These are phyloP conservation scores for Caradrina kadenii DNA, from an alignment of 2,888 invertebrate species.

Conservation along the genomic window DNA sequence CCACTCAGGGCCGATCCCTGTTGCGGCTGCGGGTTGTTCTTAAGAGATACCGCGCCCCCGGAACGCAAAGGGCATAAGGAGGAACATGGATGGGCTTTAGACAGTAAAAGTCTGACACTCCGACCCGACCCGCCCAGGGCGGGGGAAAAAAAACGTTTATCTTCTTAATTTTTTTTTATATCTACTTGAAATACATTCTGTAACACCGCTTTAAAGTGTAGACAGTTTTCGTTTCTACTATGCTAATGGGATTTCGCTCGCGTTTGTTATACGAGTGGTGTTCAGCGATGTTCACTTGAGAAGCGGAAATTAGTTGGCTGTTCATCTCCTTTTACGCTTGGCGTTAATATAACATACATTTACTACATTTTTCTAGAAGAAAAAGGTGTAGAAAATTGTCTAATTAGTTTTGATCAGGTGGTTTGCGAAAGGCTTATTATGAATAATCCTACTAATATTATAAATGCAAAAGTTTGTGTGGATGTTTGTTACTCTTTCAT, in stretches of 20 bases:
- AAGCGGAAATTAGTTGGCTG: slow-evolving; percentile 48
- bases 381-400: neutral
- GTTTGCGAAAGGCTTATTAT: no score
- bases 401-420: neutral
- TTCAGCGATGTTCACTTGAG: slow-evolving; percentile 35
- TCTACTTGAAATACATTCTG: slow-evolving; percentile 1
- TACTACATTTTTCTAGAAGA: slow-evolving; percentile 6
- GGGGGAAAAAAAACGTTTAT: no score
- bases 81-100: no score
- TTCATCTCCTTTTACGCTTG: slow-evolving; percentile 48
- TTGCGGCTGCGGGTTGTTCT: no score
- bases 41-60: no score
- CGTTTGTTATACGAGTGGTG: neutral
- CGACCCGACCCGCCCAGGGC: no score
- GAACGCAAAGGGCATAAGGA: no score
- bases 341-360: slow-evolving; percentile 19
- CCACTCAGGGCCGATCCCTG: no score
- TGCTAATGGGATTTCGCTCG: slow-evolving; percentile 18
- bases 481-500: no score
- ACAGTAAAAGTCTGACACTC: no score
- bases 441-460: no score
- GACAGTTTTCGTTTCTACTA: slow-evolving; percentile 11
- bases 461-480: no score
- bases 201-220: slow-evolving; percentile 11
- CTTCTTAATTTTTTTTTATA: neutral